Evolutionary conservation across 2,113 vertebrate genomes (phyloP).

Genomic region (Alaudala cheleensis): DNA sequence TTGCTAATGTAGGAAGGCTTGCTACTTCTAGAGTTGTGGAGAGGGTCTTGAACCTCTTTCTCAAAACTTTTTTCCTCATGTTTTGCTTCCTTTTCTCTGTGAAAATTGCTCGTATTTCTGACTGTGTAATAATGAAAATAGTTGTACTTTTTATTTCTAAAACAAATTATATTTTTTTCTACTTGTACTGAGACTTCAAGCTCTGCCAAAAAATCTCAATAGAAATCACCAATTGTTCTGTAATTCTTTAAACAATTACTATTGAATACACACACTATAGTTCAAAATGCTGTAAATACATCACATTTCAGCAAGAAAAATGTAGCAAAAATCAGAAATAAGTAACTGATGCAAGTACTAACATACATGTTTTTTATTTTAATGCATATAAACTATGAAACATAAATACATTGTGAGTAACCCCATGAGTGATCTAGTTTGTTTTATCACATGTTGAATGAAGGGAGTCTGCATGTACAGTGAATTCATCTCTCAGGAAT

Average conservation of each 20-base stretch:
- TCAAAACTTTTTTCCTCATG: neutral
- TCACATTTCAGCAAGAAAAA: slow-evolving; percentile 20
- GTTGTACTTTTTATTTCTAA: neutral
- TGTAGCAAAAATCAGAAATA: slow-evolving; percentile 30
- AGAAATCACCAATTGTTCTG: slow-evolving; percentile 54
- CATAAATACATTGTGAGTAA: neutral
- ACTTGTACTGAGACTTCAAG: neutral
- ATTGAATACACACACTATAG: slow-evolving; percentile 1
- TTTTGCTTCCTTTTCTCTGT: neutral
- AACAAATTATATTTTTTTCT: neutral
- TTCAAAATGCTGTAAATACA: slow-evolving; percentile 35
- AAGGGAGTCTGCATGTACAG: neutral
- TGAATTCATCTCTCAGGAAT: neutral
- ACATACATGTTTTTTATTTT: neutral
- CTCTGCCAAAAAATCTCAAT: slow-evolving; percentile 51
- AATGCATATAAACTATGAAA: slow-evolving; percentile 30
- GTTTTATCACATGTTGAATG: neutral
- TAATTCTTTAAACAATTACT: slow-evolving; percentile 49
- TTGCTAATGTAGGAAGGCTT: neutral
- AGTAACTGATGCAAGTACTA: slow-evolving; percentile 29
- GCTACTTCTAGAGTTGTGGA: neutral
- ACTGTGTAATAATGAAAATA: neutral
- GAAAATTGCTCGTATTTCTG: neutral
- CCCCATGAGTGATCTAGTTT: neutral
- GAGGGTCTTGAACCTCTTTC: neutral